Conservation (phyloP, 1,140 invertebrate species). For the Hyles euphorbiae region DNA sequence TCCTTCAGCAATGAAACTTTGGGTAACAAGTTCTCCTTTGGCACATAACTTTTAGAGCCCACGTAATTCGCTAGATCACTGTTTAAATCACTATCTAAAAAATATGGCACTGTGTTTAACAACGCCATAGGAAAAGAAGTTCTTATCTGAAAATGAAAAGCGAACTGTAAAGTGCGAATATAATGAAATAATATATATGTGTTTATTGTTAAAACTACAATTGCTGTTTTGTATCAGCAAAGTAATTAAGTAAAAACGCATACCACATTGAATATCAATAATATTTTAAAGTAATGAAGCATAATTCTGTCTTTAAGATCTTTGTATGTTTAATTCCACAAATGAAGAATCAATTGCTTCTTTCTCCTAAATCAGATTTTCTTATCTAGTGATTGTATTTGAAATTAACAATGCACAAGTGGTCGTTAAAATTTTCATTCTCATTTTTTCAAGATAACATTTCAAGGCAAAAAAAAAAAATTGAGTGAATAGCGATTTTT, state of each 20-base stretch:
- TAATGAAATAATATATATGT: neutral
- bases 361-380: constrained; percentile 24
- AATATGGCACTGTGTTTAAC: constrained; percentile 28
- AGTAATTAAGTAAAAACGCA: constrained; percentile 2
- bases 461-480: too few species aligned
- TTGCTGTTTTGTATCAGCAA: too few species aligned
- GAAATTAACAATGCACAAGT: constrained; percentile 44
- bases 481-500: too few species aligned
- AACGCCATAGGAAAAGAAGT: constrained; percentile 23
- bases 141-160: constrained; percentile 33
- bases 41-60: constrained; percentile 46
- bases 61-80: constrained; percentile 43
- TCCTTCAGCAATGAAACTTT: constrained; percentile 37
- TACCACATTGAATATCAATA: constrained; percentile 28
- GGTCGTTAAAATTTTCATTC: constrained; percentile 39
- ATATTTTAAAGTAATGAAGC: constrained; percentile 16
- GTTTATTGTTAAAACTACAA: constrained; percentile 10
- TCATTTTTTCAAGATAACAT: neutral
- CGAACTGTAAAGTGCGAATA: constrained; percentile 7
- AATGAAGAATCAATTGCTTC: constrained; percentile 25
- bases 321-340: constrained; percentile 35
- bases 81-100: constrained; percentile 28
- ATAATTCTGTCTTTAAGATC: constrained; percentile 9
- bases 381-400: constrained; percentile 37
- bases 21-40: constrained; percentile 42